Evolutionary conservation across 2,113 vertebrate genomes (phyloP), one percentile per base, ranked within the genome.

Genomic region (Notarius lentiginosus): DNA sequence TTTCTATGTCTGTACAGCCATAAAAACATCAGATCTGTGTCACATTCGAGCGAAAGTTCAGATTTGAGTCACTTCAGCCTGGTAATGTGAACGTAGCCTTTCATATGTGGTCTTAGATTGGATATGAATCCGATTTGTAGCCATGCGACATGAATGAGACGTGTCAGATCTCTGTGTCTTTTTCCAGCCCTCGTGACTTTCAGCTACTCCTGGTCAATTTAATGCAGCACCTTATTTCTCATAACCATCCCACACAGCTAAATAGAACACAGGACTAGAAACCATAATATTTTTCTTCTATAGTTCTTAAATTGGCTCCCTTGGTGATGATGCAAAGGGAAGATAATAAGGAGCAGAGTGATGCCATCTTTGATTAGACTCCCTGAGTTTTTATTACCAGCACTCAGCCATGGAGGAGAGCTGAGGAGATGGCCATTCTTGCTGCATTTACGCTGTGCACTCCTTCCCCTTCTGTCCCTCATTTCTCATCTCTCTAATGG

Each of bases 401-500:
- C 87, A 87, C 84, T 79, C 82, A 90, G 83, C 41, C 83, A 86
- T 72, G 87, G 34, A 76, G 88, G 83, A 87, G 60, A 55, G 63
- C 22, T 8, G 55, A 41, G n/a, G 30, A 47, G 84, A 88, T 87
- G 87, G 80, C 60, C 76, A 34, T 5, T 5, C 53, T 30, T 83
- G 15, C 24, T 24, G 47, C 20, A 27, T 79, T 75, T 82, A 17
- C 7, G 49, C 84, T 41, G 17, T 79, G 18, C 58, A 76, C 30
- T 82, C 58, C 81, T 7, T 68, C 34, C 6, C 27, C 27, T 30
- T 83, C 79, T 61, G 76, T 9, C 84, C 30, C 86, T 79, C 73
- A 65, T 80, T 83, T 89, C 34, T 73, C 79, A 65, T 70, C 56
- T 79, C 86, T 85, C 91, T 90, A 91, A 93, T 91, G 34, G 47